These are phyloP conservation scores for Papilio machaon DNA, from an alignment of 1,140 invertebrate species.

Conservation along the genomic window DNA sequence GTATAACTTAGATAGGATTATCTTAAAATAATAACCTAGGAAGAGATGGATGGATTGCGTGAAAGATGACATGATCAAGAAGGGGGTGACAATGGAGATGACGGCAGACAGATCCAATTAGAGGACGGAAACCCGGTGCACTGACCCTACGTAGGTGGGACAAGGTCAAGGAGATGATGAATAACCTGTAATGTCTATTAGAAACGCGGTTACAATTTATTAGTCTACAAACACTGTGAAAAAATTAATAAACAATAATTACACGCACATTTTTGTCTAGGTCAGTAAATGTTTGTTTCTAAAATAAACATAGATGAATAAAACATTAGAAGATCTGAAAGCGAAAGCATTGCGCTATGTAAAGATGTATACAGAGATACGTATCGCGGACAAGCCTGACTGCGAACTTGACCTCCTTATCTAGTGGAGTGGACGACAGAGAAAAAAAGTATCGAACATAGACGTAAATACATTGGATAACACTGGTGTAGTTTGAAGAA, in stretches of 20 bases:
- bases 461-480: constrained; percentile 39
- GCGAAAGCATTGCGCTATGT: background rate
- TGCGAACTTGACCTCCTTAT: constrained; percentile 54
- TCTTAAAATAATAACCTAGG: too few relatives aligned
- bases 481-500: constrained; percentile 19
- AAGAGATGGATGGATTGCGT: too few relatives aligned
- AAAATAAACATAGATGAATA: constrained; percentile 24
- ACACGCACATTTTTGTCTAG: background rate
- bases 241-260: background rate
- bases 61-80: too few relatives aligned
- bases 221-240: background rate
- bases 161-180: too few relatives aligned
- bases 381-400: constrained; percentile 36
- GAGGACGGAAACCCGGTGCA: too few relatives aligned
- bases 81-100: too few relatives aligned
- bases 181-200: too few relatives aligned
- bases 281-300: background rate
- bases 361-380: background rate
- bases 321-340: constrained; percentile 14
- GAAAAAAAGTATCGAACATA: constrained; percentile 37
- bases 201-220: too few relatives aligned
- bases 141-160: too few relatives aligned
- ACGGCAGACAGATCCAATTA: too few relatives aligned
- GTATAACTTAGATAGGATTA: too few relatives aligned
- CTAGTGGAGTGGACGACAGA: constrained; percentile 23